Conservation (phyloP, 2,113 vertebrate genomes). For the Thymallus thymallus region DNA sequence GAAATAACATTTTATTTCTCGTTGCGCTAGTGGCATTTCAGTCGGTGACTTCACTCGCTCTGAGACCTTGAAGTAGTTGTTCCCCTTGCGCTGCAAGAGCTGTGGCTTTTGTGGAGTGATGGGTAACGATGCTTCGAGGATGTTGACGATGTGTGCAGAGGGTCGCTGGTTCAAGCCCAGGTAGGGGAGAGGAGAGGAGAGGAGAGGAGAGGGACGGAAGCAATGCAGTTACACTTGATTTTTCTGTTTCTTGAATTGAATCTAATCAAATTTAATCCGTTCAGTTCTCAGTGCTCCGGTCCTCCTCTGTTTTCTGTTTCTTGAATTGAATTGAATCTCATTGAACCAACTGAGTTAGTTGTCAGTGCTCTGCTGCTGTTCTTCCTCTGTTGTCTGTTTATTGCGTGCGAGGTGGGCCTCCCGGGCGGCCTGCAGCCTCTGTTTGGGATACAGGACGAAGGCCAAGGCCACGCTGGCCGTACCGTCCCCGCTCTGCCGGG, state of each 20-base stretch:
- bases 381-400: not conserved
- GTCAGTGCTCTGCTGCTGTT: not conserved
- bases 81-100: no score
- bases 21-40: no score
- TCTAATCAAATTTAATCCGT: not conserved
- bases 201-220: no score
- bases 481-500: conserved; percentile 82
- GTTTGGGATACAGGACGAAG: conserved; percentile 65
- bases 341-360: not conserved
- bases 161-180: no score
- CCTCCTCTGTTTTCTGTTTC: not conserved
- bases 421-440: conserved; percentile 58
- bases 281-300: not conserved
- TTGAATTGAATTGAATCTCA: not conserved
- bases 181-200: no score
- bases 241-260: not conserved
- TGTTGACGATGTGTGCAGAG: no score
- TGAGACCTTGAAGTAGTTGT: no score
- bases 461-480: conserved; percentile 73
- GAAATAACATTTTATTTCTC: not conserved
- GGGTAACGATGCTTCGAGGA: no score
- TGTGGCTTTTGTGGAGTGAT: no score
- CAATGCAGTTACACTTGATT: no score
- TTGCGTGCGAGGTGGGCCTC: conserved; percentile 45
- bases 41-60: no score